Evolutionary conservation across 1,140 invertebrate species (phyloP).

Genomic region (Bilobella aurantiaca): DNA sequence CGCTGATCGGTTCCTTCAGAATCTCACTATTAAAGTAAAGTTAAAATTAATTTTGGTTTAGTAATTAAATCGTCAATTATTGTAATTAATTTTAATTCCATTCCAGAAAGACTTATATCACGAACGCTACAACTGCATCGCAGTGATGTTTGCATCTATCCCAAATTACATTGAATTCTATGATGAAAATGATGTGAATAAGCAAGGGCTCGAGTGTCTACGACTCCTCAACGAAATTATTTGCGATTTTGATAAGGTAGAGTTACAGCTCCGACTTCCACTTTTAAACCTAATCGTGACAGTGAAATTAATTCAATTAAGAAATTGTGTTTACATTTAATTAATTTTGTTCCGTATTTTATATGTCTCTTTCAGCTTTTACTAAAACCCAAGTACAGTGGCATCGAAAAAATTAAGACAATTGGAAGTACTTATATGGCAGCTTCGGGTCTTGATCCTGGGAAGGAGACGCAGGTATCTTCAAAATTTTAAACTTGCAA

Average conservation of each 20-base stretch:
- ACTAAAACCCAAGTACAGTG: slow-evolving; percentile 86
- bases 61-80: no score
- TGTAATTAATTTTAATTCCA: no score
- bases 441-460: slow-evolving; percentile 80
- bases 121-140: slow-evolving; percentile 84
- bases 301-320: slow-evolving; percentile 16
- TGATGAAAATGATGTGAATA: slow-evolving; percentile 92
- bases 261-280: slow-evolving; percentile 18
- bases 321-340: slow-evolving; percentile 10
- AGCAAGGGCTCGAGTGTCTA: slow-evolving; percentile 90
- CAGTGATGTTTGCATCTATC: slow-evolving; percentile 96
- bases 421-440: slow-evolving; percentile 98
- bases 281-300: background rate
- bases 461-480: slow-evolving; percentile 51
- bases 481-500: background rate
- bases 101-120: slow-evolving; percentile 73
- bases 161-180: slow-evolving; percentile 99
- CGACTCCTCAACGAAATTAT: slow-evolving; percentile 95
- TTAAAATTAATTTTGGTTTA: no score
- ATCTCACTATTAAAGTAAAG: slow-evolving; percentile 28
- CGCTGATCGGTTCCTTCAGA: slow-evolving; percentile 74
- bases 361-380: slow-evolving; percentile 58
- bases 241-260: slow-evolving; percentile 94
- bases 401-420: slow-evolving; percentile 97
- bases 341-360: no score